Evolutionary conservation across 2,113 vertebrate species (phyloP).

Genomic region (Alligator mississippiensis): DNA sequence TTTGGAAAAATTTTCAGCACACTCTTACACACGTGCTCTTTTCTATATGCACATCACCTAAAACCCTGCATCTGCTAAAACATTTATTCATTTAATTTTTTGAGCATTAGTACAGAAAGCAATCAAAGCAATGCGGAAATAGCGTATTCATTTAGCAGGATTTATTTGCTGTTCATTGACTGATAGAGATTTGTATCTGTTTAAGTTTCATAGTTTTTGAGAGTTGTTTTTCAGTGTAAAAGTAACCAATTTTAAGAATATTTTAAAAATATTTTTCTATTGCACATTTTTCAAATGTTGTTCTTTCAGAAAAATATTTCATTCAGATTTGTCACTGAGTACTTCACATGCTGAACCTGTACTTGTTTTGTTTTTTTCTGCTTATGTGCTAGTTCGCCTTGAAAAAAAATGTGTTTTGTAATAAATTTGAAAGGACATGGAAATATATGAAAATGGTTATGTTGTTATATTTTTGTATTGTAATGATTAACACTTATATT

Average conservation of each 20-base stretch:
- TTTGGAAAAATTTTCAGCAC: not conserved
- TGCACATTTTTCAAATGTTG: not conserved
- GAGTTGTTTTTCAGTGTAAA: not conserved
- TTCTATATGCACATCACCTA: not conserved
- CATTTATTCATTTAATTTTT: not conserved
- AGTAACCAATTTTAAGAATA: not conserved
- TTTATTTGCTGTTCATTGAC: not conserved
- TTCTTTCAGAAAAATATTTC: not conserved
- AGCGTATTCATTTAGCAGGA: not conserved
- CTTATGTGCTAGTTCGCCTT: not conserved
- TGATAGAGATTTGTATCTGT: not conserved
- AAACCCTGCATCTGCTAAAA: not conserved
- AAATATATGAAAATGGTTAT: not conserved
- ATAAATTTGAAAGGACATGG: not conserved
- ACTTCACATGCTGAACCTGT: not conserved
- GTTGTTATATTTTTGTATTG: not conserved
- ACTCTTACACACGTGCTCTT: accelerated
- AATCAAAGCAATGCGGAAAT: not conserved
- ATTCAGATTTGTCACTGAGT: not conserved
- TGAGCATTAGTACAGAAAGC: not conserved
- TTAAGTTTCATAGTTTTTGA: not conserved
- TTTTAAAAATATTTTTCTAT: not conserved
- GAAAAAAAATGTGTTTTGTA: not conserved
- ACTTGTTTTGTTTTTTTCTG: not conserved
- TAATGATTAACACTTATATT: not conserved